A percentile compares a stretch with the other conserved stretches of the same genome.
Conservation (phyloP, 1,140 invertebrate species). For the Paralvinella palmiformis region DNA sequence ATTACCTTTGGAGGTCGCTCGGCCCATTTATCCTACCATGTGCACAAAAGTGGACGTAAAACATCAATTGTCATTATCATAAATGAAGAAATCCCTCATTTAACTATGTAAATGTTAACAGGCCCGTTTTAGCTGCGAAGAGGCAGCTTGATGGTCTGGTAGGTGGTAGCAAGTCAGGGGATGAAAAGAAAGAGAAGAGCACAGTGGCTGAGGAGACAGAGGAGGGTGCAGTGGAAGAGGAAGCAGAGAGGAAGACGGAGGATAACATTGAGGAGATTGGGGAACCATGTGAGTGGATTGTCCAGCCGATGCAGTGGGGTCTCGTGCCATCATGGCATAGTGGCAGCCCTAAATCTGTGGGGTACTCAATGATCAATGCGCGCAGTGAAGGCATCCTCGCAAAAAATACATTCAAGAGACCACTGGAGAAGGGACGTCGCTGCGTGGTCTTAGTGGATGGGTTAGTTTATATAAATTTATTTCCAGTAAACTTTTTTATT, state of each 20-base stretch:
- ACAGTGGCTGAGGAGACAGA: background rate
- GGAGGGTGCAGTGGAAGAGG: background rate
- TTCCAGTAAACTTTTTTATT: background rate
- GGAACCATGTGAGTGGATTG: conserved; percentile 24
- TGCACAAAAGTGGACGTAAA: no score
- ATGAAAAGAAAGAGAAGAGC: background rate
- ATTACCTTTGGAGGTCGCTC: no score
- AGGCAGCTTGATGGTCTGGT: background rate
- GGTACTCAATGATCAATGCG: conserved; percentile 74
- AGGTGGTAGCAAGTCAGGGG: background rate
- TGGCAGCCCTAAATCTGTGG: conserved; percentile 62
- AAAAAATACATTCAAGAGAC: conserved; percentile 64
- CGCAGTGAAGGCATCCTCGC: conserved; percentile 63
- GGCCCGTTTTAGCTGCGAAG: background rate
- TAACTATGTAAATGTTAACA: background rate
- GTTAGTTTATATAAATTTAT: conserved; percentile 24
- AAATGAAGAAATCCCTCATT: background rate
- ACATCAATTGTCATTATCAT: background rate
- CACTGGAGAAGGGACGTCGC: conserved; percentile 62
- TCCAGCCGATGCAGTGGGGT: conserved; percentile 61
- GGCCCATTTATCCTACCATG: no score
- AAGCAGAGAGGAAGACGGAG: no score
- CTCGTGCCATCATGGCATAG: conserved; percentile 76
- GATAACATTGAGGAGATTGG: conserved; percentile 28
- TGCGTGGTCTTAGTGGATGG: conserved; percentile 75